Evolutionary conservation across 2,888 invertebrate species (phyloP).

Genomic region (Hydropsyche betteni): DNA sequence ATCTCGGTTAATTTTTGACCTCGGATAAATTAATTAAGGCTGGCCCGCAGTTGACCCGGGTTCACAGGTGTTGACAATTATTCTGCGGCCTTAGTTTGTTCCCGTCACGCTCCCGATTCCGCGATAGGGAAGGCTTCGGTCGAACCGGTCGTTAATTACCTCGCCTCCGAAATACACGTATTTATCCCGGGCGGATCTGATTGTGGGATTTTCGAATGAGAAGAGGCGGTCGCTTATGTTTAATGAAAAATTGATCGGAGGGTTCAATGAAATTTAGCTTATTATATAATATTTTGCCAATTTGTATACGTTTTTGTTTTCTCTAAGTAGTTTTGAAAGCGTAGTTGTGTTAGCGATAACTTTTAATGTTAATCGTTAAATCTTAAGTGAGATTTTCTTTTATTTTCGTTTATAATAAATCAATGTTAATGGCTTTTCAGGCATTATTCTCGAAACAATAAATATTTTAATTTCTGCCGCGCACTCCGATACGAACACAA

Average conservation of each 20-base stretch:
- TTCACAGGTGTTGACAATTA: conserved; percentile 50
- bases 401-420: conserved; percentile 12
- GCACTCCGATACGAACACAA: not conserved
- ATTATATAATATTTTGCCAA: too few species aligned
- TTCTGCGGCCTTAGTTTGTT: conserved; percentile 48
- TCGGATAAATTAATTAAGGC: conserved; percentile 47
- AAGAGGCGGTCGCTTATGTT: too few species aligned
- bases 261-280: too few species aligned
- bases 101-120: conserved; percentile 43
- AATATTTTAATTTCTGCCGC: conserved; percentile 16
- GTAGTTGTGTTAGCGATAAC: too few species aligned
- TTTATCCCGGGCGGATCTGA: not conserved
- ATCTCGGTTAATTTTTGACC: conserved; percentile 31
- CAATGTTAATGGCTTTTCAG: conserved; percentile 13
- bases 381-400: conserved; percentile 10
- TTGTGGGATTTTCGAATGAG: conserved; percentile 2
- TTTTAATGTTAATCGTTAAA: conserved; percentile 9
- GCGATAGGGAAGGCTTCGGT: conserved; percentile 28
- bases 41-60: conserved; percentile 44
- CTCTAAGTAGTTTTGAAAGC: too few species aligned
- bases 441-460: conserved; percentile 8
- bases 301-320: too few species aligned
- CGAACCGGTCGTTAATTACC: conserved; percentile 29
- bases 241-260: too few species aligned
- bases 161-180: conserved; percentile 17